Base-by-base conservation (phyloP, 1,140 invertebrate genomes). In the Drosophila melanogaster region DNA sequence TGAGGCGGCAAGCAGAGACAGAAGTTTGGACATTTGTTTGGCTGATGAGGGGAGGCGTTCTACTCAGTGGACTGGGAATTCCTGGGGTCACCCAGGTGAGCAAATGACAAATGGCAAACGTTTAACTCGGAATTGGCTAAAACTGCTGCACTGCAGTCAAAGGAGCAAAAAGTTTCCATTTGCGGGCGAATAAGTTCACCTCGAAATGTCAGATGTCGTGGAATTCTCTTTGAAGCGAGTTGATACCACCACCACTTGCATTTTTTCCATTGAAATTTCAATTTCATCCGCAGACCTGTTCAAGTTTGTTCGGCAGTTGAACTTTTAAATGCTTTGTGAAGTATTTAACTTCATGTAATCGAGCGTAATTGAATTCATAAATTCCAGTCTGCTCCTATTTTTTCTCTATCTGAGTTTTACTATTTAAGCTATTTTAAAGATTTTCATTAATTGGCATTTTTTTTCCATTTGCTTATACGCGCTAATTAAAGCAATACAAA, bases 1-100 rank as follows among this genome's bases (percentile, higher is more conserved):
- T 4, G 14, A 19, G 12, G 37, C 26, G 24, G 47, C 24, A 19
- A 24, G 33, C 35, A 17, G 35, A 67, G 67, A 33, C 51, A 56
- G 51, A 54, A 61, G 54, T 66, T 87, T 86, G 81, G 58, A 87
- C 81, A 86, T 86, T 86, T 87, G 81, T 87, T 86, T 87, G 79
- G 69, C 66, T 71, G 74, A 66, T 64, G 69, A 53, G 35, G 33
- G 11, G 56, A 8, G 38, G 37, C 35, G 22, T 41, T 19, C 19
- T 33, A 19, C 37, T 22, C 37, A 3, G 43, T 11, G 46, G 35
- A 1, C 17, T 54, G 58, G 53, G 47, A 64, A 71, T 55, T 66
- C 65, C 65, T 47, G 49, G 60, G 56, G 55, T 62, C 71, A 58
- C 47, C 76, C 65, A 80, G 81, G 77, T 84, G 77, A 69, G 66